Conservation (phyloP, 2,113 vertebrate species). For the Rhinolophus ferrumequinum region DNA sequence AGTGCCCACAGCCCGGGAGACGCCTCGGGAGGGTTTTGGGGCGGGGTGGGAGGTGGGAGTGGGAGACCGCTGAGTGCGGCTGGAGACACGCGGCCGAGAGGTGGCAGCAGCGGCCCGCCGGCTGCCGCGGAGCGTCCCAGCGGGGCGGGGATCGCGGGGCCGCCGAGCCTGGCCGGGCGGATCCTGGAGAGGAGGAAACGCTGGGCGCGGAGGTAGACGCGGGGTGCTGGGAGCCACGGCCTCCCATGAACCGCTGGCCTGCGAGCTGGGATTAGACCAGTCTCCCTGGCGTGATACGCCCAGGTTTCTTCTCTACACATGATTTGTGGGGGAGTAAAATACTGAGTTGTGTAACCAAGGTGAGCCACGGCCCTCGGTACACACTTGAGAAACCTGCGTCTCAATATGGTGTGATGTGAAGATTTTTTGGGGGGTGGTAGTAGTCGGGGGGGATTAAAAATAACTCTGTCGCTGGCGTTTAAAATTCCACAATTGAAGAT, state of each 20-base stretch:
- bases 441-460: neutral
- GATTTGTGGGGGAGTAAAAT: neutral
- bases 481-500: neutral
- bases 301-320: neutral
- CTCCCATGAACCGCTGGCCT: neutral
- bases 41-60: neutral
- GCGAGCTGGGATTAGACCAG: neutral
- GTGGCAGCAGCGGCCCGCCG: slow-evolving; percentile 63
- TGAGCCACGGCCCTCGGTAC: neutral
- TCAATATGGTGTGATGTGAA: neutral
- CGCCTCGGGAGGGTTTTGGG: neutral
- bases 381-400: neutral
- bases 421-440: no score
- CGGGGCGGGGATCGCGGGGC: no score
- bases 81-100: slow-evolving; percentile 33
- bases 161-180: neutral
- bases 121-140: neutral
- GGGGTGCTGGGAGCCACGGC: accelerated
- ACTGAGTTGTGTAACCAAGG: neutral
- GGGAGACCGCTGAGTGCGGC: neutral
- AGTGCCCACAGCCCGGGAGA: neutral
- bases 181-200: neutral
- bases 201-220: accelerated
- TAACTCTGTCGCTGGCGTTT: neutral
- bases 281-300: neutral